phyloP scores from a whole-genome alignment of 2,888 invertebrate genomes.

The Plemyria rubiginata region DNA sequence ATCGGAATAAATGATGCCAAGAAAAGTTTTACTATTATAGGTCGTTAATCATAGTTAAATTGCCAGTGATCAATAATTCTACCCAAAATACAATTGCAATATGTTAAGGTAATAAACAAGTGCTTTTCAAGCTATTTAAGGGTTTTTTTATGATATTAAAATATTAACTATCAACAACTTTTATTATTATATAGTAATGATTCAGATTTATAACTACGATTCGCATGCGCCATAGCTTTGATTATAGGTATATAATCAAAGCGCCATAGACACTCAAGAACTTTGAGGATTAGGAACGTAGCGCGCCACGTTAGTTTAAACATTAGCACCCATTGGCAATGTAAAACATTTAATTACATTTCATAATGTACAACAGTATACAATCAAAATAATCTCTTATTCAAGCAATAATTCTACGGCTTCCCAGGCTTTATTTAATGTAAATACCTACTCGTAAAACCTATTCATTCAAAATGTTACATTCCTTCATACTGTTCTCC shows the following conservation, averaged over 20 bases:
- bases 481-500: slow-evolving; percentile 41
- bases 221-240: too few species aligned
- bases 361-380: slow-evolving; percentile 9
- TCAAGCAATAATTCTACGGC: slow-evolving; percentile 7
- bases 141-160: too few species aligned
- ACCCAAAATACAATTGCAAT: neutral
- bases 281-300: neutral
- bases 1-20: slow-evolving; percentile 13
- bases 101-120: too few species aligned
- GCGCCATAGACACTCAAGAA: too few species aligned
- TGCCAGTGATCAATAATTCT: neutral
- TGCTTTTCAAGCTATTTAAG: too few species aligned
- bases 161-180: too few species aligned
- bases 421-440: slow-evolving; percentile 24
- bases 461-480: slow-evolving; percentile 33
- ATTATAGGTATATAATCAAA: too few species aligned
- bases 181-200: too few species aligned
- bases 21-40: neutral
- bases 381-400: slow-evolving; percentile 10
- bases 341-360: slow-evolving; percentile 2
- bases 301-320: neutral
- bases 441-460: slow-evolving; percentile 26
- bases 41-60: neutral
- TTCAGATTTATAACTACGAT: too few species aligned
- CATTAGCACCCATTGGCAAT: neutral